A percentile compares a stretch with the other conserved stretches of the same genome.
phyloP scores from a whole-genome alignment of 1,140 invertebrate species.

The Diabrotica virgifera region DNA sequence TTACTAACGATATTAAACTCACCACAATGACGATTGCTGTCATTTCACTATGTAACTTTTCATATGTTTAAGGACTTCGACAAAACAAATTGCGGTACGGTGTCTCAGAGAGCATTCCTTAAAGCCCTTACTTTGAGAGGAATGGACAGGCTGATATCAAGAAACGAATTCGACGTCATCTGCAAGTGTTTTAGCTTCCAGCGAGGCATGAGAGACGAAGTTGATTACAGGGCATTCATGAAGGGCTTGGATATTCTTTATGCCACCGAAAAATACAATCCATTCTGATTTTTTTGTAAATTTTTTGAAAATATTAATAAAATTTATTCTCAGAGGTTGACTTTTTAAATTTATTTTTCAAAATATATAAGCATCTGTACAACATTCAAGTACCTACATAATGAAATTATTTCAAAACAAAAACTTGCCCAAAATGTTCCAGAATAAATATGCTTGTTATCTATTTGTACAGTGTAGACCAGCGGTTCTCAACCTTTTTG shows the following conservation, averaged over 20 bases:
- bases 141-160: slow-evolving; percentile 58
- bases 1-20: no score
- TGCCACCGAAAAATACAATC: slow-evolving; percentile 48
- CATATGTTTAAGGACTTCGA: slow-evolving; percentile 60
- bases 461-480: no score
- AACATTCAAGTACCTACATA: no score
- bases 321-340: not conserved
- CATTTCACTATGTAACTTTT: not conserved
- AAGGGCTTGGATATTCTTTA: slow-evolving; percentile 55
- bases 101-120: slow-evolving; percentile 57
- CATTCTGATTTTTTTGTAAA: slow-evolving; percentile 41
- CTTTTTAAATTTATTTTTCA: no score
- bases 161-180: slow-evolving; percentile 59
- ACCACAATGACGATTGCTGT: no score
- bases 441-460: no score
- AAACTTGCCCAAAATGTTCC: no score
- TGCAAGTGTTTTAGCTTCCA: slow-evolving; percentile 65
- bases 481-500: no score
- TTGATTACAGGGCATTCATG: slow-evolving; percentile 61
- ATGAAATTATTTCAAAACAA: no score
- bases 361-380: no score
- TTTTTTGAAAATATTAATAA: not conserved
- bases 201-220: slow-evolving; percentile 56
- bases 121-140: slow-evolving; percentile 59
- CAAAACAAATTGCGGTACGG: slow-evolving; percentile 59